A percentile compares a stretch with the other conserved stretches of the same genome.
These are phyloP conservation scores for Megaceryle maxima DNA, from an alignment of 2,113 vertebrate species.

Conservation along the genomic window DNA sequence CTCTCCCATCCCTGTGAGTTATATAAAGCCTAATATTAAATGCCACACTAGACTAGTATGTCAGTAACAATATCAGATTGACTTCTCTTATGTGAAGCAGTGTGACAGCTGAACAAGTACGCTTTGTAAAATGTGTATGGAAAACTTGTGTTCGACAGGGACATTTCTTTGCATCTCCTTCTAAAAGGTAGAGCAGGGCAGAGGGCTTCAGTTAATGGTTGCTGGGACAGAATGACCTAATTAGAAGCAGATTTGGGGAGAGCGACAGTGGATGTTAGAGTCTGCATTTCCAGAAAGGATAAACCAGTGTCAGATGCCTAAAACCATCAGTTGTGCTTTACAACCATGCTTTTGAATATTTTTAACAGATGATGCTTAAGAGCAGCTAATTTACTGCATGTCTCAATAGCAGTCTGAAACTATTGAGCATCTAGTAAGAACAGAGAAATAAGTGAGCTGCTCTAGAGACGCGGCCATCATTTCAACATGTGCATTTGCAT, in stretches of 20 bases:
- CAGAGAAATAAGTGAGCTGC: conserved; percentile 27
- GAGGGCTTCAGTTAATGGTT: not conserved
- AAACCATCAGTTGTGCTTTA: conserved; percentile 59
- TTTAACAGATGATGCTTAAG: conserved; percentile 57
- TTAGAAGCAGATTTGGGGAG: conserved; percentile 60
- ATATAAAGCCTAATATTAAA: conserved; percentile 72
- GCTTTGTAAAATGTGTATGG: conserved; percentile 19
- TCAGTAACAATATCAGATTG: conserved; percentile 53
- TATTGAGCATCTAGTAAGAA: not conserved
- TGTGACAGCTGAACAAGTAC: conserved; percentile 39
- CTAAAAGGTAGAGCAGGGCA: not conserved
- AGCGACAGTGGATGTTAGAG: conserved; percentile 3
- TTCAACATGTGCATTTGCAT: conserved; percentile 56
- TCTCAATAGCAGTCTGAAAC: not conserved
- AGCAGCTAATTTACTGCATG: conserved; percentile 57
- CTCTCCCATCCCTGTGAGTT: conserved; percentile 58
- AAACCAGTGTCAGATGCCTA: not conserved
- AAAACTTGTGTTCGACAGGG: conserved; percentile 42
- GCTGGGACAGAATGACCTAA: conserved; percentile 58
- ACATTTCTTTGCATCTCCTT: not conserved
- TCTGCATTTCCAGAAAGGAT: conserved; percentile 34
- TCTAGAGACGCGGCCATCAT: conserved; percentile 23
- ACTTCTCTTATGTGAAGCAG: conserved; percentile 53
- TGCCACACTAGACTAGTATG: conserved; percentile 32
- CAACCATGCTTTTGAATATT: conserved; percentile 37